Evolutionary conservation across 2,888 invertebrate genomes (phyloP).

Genomic region (Mythimna pallens): DNA sequence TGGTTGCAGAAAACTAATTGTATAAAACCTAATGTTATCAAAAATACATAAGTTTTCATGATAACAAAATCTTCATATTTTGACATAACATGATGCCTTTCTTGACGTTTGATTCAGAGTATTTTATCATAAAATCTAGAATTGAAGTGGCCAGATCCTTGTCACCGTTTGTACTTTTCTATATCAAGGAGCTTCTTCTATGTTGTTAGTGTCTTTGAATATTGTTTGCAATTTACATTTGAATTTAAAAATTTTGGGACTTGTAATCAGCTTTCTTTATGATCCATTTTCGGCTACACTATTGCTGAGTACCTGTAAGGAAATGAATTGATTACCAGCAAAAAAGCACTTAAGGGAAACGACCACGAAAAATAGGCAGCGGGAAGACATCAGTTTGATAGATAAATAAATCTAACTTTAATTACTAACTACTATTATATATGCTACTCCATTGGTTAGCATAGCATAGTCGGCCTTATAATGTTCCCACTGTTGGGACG

Average conservation of each 20-base stretch:
- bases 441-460: no score
- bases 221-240: not conserved
- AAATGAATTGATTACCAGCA: not conserved
- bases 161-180: conserved; percentile 12
- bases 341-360: no score
- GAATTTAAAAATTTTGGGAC: not conserved
- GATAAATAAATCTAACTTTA: no score
- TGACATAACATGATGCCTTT: conserved; percentile 76
- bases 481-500: no score
- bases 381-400: not conserved
- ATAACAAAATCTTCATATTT: conserved; percentile 80
- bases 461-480: no score
- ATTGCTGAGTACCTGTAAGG: not conserved
- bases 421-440: no score
- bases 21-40: conserved; percentile 82
- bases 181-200: not conserved
- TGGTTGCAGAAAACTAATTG: conserved; percentile 72
- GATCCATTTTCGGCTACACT: not conserved
- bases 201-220: conserved; percentile 1
- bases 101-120: conserved; percentile 56
- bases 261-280: not conserved
- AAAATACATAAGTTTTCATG: conserved; percentile 85
- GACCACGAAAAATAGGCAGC: not conserved
- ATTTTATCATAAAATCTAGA: conserved; percentile 48
- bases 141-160: conserved; percentile 65